Evolutionary conservation across 2,888 invertebrate genomes (phyloP).

Genomic region (Polydrusus pterygomalis): DNA sequence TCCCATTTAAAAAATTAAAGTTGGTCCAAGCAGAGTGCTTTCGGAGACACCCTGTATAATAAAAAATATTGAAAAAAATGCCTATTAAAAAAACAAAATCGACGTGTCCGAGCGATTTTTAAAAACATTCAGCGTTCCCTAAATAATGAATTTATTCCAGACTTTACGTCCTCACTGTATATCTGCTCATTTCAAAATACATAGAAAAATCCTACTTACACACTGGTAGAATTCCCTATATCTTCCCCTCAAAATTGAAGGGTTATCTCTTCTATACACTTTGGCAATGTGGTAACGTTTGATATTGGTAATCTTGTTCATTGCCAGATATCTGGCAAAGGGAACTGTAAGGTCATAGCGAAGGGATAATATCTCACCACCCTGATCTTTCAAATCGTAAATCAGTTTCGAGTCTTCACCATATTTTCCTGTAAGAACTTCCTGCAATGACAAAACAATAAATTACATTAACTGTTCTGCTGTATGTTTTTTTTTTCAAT

Average conservation of each 20-base stretch:
- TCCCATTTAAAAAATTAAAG: too few species aligned
- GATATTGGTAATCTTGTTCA: slow-evolving; percentile 95
- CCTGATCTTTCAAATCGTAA: slow-evolving; percentile 98
- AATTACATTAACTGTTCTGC: too few species aligned
- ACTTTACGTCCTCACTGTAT: too few species aligned
- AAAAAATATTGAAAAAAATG: too few species aligned
- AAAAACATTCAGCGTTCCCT: too few species aligned
- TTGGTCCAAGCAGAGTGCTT: too few species aligned
- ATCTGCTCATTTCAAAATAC: not conserved
- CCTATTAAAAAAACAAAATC: too few species aligned
- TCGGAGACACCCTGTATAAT: too few species aligned
- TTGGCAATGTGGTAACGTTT: slow-evolving; percentile 99
- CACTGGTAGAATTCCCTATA: slow-evolving; percentile 99
- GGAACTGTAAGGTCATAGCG: slow-evolving; percentile 99
- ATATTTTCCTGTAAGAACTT: slow-evolving; percentile 98
- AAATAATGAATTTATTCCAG: too few species aligned
- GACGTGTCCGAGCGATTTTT: too few species aligned
- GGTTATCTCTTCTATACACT: slow-evolving; percentile 98
- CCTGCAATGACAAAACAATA: slow-evolving; percentile 78
- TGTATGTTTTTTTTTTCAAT: too few species aligned
- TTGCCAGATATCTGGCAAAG: slow-evolving; percentile 96
- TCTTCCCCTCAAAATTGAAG: slow-evolving; percentile 95
- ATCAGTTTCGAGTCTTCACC: slow-evolving; percentile 99
- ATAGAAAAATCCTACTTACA: slow-evolving; percentile 77
- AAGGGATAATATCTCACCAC: slow-evolving; percentile 96